These are phyloP conservation scores for Peromyscus nudipes DNA, from an alignment of 2,797 vertebrate species.

Conservation along the genomic window DNA sequence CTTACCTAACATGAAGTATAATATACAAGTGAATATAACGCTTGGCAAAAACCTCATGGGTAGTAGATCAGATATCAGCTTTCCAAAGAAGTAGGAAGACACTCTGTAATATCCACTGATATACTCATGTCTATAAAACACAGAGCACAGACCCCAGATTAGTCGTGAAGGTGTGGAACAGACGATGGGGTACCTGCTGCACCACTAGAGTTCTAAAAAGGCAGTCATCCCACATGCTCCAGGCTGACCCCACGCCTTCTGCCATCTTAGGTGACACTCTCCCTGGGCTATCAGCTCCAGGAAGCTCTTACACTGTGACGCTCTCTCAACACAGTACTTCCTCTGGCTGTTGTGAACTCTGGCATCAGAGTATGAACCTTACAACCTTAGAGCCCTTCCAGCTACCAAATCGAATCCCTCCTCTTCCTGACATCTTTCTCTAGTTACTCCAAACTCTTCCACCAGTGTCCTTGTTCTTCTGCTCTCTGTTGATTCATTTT, in stretches of 20 bases:
- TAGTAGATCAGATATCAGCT: constrained; percentile 93
- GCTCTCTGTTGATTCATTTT: not conserved
- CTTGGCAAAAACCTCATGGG: constrained; percentile 92
- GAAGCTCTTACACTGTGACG: not conserved
- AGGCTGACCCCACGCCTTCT: not conserved
- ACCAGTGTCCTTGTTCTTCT: not conserved
- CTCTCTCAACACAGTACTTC: not conserved
- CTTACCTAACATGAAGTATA: constrained; percentile 93
- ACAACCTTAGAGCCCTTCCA: not conserved
- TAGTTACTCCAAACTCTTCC: not conserved
- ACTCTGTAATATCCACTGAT: constrained; percentile 97
- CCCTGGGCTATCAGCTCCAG: not conserved
- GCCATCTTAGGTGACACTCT: too few species aligned
- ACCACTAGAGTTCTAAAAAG: not conserved
- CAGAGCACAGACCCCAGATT: not conserved
- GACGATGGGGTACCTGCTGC: not conserved
- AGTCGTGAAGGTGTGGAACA: not conserved
- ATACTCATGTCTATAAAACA: constrained; percentile 94
- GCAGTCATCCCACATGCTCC: not conserved
- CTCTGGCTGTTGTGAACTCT: too few species aligned
- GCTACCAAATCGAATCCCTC: not conserved
- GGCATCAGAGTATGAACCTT: not conserved
- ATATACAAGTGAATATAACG: constrained; percentile 92
- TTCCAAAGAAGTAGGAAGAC: constrained; percentile 95
- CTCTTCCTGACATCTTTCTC: constrained; percentile 1